These are phyloP conservation scores for Geopemphigus sp. DNA, from an alignment of 1,140 invertebrate species.

Conservation along the genomic window DNA sequence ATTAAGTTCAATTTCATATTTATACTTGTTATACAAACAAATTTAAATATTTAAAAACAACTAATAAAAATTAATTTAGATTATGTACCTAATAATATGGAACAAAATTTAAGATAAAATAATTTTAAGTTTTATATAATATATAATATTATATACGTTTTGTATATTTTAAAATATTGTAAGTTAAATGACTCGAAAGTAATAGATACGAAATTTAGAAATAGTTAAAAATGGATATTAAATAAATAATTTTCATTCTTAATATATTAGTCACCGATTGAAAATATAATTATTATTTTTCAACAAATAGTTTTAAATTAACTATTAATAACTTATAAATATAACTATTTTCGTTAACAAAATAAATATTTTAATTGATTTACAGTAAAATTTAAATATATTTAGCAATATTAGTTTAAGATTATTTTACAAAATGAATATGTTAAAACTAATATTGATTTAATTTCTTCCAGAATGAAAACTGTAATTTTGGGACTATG, in stretches of 20 bases:
- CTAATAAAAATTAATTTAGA: too few relatives aligned
- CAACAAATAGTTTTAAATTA: background rate
- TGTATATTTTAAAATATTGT: too few relatives aligned
- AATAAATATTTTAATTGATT: too few relatives aligned
- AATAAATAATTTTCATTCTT: too few relatives aligned
- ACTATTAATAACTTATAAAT: too few relatives aligned
- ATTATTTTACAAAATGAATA: background rate
- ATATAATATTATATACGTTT: too few relatives aligned
- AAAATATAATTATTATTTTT: background rate
- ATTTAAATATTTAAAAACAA: background rate
- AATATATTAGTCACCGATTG: background rate
- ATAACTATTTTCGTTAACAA: too few relatives aligned
- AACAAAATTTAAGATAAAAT: background rate
- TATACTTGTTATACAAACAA: background rate
- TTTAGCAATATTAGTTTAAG: background rate
- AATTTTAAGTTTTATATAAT: background rate
- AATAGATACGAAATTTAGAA: too few relatives aligned
- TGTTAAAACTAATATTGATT: background rate
- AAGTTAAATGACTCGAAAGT: too few relatives aligned
- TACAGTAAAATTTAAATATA: too few relatives aligned
- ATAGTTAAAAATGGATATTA: too few relatives aligned
- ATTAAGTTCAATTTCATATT: background rate
- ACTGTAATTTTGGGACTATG: conserved; percentile 35
- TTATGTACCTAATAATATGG: background rate
- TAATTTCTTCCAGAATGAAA: conserved; percentile 44